Percentiles rank a stretch among this genome's conserved stretches.
These are phyloP conservation scores for Matsumyia berberina DNA, from an alignment of 2,888 invertebrate species.

Conservation along the genomic window DNA sequence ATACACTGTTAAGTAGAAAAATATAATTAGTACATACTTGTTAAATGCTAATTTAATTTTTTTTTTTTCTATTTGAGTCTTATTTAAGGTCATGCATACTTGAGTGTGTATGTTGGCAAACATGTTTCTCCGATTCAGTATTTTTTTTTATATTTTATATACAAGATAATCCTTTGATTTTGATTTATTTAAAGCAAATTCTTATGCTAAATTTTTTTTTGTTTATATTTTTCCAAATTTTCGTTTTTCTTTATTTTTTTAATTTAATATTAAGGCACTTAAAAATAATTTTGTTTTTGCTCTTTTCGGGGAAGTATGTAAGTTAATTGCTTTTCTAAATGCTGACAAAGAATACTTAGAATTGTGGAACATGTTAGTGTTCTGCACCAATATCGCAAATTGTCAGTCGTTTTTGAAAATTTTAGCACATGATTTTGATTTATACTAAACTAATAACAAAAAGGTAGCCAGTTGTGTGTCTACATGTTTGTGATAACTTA, in stretches of 20 bases:
- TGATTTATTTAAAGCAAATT: slow-evolving; percentile 21
- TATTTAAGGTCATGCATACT: slow-evolving; percentile 8
- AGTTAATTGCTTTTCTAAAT: slow-evolving; percentile 8
- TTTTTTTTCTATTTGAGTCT: slow-evolving; percentile 22
- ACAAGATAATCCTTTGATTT: slow-evolving; percentile 4
- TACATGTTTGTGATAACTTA: neutral
- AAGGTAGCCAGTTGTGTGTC: no score
- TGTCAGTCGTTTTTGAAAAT: no score
- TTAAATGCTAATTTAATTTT: slow-evolving; percentile 37
- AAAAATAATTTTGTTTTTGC: slow-evolving; percentile 37
- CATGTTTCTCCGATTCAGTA: slow-evolving; percentile 27
- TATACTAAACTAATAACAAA: no score
- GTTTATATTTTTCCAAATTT: no score
- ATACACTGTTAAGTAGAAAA: slow-evolving; percentile 64
- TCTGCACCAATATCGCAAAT: no score
- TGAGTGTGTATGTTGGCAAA: slow-evolving; percentile 45
- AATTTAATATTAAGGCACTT: slow-evolving; percentile 69
- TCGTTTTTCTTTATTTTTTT: no score
- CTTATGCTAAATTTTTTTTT: slow-evolving; percentile 8
- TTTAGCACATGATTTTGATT: no score
- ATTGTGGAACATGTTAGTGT: neutral
- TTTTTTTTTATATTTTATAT: slow-evolving; percentile 21
- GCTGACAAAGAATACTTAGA: slow-evolving; percentile 1
- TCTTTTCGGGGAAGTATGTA: slow-evolving; percentile 6
- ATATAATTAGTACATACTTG: slow-evolving; percentile 54